Percentiles rank a stretch among this genome's conserved stretches.
These are phyloP conservation scores for Pluvianellus socialis DNA, from an alignment of 2,113 vertebrate species.

Conservation along the genomic window DNA sequence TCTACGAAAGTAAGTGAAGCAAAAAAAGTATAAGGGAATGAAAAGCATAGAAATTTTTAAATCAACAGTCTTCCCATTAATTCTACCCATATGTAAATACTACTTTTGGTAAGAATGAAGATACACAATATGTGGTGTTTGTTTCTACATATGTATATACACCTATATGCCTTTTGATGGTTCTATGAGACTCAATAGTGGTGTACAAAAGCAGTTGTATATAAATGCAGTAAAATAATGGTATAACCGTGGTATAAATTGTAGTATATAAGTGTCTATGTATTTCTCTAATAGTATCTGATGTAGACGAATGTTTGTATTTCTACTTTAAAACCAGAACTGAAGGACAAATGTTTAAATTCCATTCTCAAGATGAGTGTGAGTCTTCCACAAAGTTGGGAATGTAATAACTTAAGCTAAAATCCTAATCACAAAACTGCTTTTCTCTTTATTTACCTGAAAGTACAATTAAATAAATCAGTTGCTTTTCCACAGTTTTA, in stretches of 20 bases:
- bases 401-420: neutral
- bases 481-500: neutral
- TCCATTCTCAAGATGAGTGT: neutral
- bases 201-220: neutral
- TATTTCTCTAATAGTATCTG: neutral
- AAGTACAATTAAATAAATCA: neutral
- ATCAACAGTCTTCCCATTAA: neutral
- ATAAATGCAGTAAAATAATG: neutral
- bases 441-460: neutral
- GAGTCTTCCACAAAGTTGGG: neutral
- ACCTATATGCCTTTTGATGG: neutral
- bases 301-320: neutral
- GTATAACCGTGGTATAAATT: neutral
- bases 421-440: neutral
- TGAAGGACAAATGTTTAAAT: neutral
- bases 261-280: neutral
- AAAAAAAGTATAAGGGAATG: neutral
- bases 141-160: neutral
- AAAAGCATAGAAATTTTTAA: neutral
- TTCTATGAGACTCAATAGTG: neutral
- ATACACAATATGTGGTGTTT: accelerated
- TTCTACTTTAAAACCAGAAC: neutral
- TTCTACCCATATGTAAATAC: neutral
- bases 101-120: neutral
- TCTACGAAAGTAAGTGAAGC: neutral